Base-by-base conservation (phyloP, 2,888 invertebrate genomes). In the Sminthurinus aureus region DNA sequence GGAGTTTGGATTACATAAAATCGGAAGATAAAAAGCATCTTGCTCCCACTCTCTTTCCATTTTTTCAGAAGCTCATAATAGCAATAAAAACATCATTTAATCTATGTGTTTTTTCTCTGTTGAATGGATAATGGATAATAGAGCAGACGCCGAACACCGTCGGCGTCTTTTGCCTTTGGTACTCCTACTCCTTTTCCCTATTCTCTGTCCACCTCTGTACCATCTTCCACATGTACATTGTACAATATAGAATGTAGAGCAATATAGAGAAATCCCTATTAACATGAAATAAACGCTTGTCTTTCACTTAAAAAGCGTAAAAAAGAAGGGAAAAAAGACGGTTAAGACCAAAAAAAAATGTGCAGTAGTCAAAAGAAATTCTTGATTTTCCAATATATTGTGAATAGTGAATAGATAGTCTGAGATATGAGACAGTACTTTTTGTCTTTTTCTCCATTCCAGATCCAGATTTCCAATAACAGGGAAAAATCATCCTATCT, bases 71-170 rank as follows among this genome's bases (percentile, higher is more conserved):
- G 22, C 82, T 82, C 76, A 82, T 82, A 82, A 77, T 76, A 66
- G 82, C 51, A 77, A 82, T 82, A 76, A 82, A 82, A 82, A 82
- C 82, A 82, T 82, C 76, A 82, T 82, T 77, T 82, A 75, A 82
- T 82, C 76, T 81, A 22, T 26, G 64, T 78, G n/a, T 78, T 77
- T 58, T 24, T 51, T 82, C 38, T 20, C 67, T 79, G 67, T 69
- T 80, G 51, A 80, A 80, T 79, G 50, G 67, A 79, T 38, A 26
- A 79, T 66, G 69, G 67, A 79, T 79, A 69, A 79, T 80, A 24
- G 78, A 26, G 80, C 80, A 67, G 79, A 24, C 79, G 71, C 80
- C 58, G 58, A 20, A 15, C 58, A 9, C 1, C 24, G 18, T 79
- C 79, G 79, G 79, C 52, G 38, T 80, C 80, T 51, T 77, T 79